These are phyloP conservation scores for Vicugna pacos DNA, from an alignment of 2,113 vertebrate genomes.

Conservation along the genomic window DNA sequence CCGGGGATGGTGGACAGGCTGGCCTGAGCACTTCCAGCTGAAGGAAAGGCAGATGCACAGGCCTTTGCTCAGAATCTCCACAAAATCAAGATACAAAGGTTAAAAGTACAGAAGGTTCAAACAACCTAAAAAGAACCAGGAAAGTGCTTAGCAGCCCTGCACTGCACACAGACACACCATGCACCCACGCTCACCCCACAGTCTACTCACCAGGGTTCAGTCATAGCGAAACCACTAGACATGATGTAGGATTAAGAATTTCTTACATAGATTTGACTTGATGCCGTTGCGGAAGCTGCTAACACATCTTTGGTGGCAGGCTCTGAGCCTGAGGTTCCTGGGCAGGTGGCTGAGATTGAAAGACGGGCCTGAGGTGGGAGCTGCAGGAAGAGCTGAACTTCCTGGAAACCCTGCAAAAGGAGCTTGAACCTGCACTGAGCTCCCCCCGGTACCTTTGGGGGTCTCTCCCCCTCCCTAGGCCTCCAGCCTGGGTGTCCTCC, in stretches of 20 bases:
- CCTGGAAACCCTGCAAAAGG: accelerated
- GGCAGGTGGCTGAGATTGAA: too few relatives aligned
- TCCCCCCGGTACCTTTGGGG: accelerated
- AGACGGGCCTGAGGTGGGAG: accelerated
- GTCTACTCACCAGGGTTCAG: neutral
- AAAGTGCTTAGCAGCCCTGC: neutral
- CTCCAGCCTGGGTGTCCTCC: too few relatives aligned
- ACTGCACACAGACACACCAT: neutral
- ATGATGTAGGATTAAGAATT: accelerated
- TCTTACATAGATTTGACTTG: accelerated
- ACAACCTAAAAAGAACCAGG: neutral
- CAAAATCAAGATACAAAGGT: neutral
- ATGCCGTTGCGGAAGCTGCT: neutral
- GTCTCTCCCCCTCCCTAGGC: accelerated
- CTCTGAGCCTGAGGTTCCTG: accelerated
- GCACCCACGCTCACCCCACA: neutral
- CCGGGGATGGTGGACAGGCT: accelerated
- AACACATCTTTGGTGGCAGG: neutral
- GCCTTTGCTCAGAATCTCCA: neutral
- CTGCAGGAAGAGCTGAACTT: accelerated
- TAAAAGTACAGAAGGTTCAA: neutral
- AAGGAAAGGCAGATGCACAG: neutral
- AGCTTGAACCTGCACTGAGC: too few relatives aligned
- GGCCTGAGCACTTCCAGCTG: accelerated
- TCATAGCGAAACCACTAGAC: neutral